These are phyloP conservation scores for Dicyrtomina minuta DNA, from an alignment of 2,888 invertebrate species.

Conservation along the genomic window DNA sequence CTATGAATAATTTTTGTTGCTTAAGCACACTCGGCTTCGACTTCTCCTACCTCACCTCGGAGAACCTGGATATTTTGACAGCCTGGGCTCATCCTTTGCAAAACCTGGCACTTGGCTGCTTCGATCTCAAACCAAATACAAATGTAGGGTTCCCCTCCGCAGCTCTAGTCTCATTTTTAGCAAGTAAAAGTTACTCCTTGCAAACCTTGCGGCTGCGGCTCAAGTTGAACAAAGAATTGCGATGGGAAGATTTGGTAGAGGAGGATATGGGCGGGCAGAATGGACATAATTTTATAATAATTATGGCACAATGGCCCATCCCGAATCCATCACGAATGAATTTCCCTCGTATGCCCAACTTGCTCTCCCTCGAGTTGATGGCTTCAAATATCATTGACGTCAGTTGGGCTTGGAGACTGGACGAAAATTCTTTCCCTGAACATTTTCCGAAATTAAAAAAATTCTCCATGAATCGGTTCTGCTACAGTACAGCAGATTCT, in stretches of 20 bases:
- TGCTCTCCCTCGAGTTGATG: neutral
- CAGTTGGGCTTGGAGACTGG: slow-evolving; percentile 13
- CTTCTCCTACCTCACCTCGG: neutral
- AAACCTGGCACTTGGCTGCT: neutral
- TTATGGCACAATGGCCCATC: no score
- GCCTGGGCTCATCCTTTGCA: slow-evolving; percentile 5
- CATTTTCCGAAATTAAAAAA: slow-evolving; percentile 8
- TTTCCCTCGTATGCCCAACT: slow-evolving; percentile 1
- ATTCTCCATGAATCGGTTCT: neutral
- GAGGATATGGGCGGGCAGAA: neutral
- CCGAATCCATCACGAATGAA: neutral
- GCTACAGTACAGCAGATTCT: neutral
- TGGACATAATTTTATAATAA: neutral
- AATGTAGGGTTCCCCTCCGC: neutral
- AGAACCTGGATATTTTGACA: neutral
- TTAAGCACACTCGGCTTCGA: slow-evolving; percentile 3
- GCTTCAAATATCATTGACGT: neutral
- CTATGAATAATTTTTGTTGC: neutral
- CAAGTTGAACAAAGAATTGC: neutral
- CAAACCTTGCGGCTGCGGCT: neutral
- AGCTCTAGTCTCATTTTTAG: neutral
- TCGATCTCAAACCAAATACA: slow-evolving; percentile 15
- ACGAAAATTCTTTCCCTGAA: neutral
- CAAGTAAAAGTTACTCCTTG: neutral
- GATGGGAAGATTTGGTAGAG: neutral